Base-by-base conservation (phyloP, 2,797 vertebrate species). In the Acipenser transmontanus region DNA sequence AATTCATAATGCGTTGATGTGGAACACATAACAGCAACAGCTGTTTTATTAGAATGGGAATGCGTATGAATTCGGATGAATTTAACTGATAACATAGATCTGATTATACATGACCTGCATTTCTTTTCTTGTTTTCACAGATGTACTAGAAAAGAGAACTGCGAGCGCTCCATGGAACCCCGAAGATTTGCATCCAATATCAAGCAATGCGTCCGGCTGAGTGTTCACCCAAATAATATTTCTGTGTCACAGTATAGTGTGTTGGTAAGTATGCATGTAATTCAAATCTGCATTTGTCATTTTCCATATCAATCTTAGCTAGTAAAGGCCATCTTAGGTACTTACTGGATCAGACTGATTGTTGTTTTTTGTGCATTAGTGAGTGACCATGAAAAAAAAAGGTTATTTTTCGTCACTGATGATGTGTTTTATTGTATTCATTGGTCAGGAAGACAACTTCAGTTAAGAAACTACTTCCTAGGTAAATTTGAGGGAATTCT, bases 171-270 rank as follows among this genome's bases (percentile, higher is more conserved):
- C 71, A 87, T 82, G 1, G 96, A 98, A 73, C 93, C 94, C 8
- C 89, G 95, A 17, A 90, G 97, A 77, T 98, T 99, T 47, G 93
- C 97, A 74, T 97, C 93, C 0, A 93, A 98, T 85, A 92, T 97
- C 89, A 95, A 93, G 81, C 97, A 99, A 79, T 99, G 97, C 1
- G 97, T 99, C 74, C 91, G 92, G 11, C 92, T 99, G 68, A 98
- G 91, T 0, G 97, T 99, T 66, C 94, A 96, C 62, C 97, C 97
- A 71, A 98, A 93, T 89, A 99, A 99, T 88, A 98, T 99, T 85
- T 99, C 97, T 0, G 97, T 99, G 77, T 98, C 95, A 74, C 96
- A 98, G 88, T 98, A 94, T 76, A 98, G 91, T 1, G 95, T 99
- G 51, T 89, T 92, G 93, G 97, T 99, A 85, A 95, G 96, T 80